Conservation (phyloP, 2,888 invertebrate genomes). For the Rhabditophanes sp. region DNA sequence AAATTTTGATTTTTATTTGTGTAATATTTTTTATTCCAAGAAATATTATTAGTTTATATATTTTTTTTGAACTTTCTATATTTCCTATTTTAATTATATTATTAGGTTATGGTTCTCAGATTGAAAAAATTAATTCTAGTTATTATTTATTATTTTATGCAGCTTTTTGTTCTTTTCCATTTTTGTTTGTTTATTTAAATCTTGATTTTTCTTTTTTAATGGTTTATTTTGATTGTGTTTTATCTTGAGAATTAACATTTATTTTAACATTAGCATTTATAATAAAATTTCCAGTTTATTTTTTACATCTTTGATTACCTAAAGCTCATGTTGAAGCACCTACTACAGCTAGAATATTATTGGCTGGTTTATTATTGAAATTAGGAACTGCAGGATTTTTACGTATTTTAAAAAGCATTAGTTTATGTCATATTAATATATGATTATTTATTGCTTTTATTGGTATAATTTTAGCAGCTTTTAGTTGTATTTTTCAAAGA, state of each 20-base stretch:
- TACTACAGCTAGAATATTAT: conserved; percentile 27
- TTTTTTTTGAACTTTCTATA: conserved; percentile 26
- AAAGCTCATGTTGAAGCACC: conserved; percentile 31
- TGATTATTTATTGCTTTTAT: conserved; percentile 8
- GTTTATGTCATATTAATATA: conserved; percentile 16
- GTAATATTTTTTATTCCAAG: conserved; percentile 25
- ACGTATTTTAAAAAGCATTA: conserved; percentile 21
- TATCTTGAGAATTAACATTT: conserved; percentile 2
- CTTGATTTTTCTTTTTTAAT: conserved; percentile 22
- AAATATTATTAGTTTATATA: conserved; percentile 24
- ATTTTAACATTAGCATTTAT: conserved; percentile 52
- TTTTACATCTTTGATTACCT: conserved; percentile 53
- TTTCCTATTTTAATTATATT: conserved; percentile 27
- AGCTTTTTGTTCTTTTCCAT: conserved; percentile 26
- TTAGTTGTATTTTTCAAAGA: conserved; percentile 12
- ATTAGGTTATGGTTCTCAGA: conserved; percentile 24
- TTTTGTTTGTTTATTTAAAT: conserved; percentile 22
- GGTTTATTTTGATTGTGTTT: conserved; percentile 10
- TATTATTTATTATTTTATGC: conserved; percentile 30
- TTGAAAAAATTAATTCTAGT: conserved; percentile 27
- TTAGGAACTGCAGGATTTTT: conserved; percentile 26
- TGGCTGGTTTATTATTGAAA: conserved; percentile 25
- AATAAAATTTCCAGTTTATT: conserved; percentile 50
- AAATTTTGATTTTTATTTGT: too few relatives aligned
- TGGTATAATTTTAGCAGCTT: conserved; percentile 2